These are phyloP conservation scores for Theocolax elegans DNA, from an alignment of 1,140 invertebrate genomes.

Conservation along the genomic window DNA sequence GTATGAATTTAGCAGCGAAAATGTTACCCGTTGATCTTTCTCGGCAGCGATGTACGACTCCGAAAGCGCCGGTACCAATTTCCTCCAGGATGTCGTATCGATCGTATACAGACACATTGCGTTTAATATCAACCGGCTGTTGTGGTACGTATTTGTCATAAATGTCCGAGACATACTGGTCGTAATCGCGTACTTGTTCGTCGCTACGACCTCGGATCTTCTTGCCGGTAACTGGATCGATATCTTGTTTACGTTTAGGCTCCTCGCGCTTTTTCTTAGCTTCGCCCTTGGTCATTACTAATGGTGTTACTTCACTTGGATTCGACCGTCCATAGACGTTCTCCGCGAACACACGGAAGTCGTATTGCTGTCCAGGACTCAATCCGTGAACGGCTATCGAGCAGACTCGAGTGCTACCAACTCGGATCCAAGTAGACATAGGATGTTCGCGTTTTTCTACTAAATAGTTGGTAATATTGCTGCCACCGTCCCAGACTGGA, in stretches of 20 bases:
- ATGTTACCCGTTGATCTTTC: conserved; percentile 96
- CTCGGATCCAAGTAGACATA: conserved; percentile 94
- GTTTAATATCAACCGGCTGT: conserved; percentile 95
- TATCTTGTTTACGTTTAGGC: conserved; percentile 81
- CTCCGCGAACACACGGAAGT: conserved; percentile 96
- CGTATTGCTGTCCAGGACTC: conserved; percentile 92
- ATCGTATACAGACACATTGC: conserved; percentile 90
- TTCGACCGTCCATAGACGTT: conserved; percentile 97
- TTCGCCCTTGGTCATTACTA: conserved; percentile 86
- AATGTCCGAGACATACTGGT: conserved; percentile 97
- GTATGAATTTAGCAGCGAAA: conserved; percentile 99
- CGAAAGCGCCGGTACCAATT: conserved; percentile 98
- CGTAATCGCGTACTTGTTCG: conserved; percentile 92
- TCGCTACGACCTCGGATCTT: conserved; percentile 91
- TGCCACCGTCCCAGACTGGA: conserved; percentile 93
- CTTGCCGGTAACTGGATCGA: conserved; percentile 80
- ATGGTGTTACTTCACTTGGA: conserved; percentile 84
- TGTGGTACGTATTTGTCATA: conserved; percentile 97
- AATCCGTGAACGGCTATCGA: conserved; percentile 89
- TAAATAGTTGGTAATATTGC: conserved; percentile 93
- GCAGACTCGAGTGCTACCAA: conserved; percentile 93
- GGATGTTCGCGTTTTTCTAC: conserved; percentile 95
- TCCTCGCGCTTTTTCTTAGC: conserved; percentile 75
- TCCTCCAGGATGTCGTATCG: conserved; percentile 99
- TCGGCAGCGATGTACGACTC: conserved; percentile 96